Evolutionary conservation across 2,888 invertebrate genomes (phyloP).

Genomic region (Gymnosoma rotundatum): DNA sequence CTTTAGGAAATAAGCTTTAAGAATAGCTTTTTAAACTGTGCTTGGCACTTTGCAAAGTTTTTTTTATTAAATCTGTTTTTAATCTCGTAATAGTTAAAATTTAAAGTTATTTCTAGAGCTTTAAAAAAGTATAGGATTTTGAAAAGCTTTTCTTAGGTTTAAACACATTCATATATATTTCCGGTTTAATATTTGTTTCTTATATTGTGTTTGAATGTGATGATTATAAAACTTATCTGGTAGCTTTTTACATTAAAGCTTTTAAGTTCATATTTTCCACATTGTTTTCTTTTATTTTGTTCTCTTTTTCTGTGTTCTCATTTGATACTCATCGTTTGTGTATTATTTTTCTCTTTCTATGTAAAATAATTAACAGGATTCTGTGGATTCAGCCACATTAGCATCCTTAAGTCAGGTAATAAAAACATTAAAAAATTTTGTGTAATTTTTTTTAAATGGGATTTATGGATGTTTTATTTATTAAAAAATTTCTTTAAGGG

Average conservation of each 20-base stretch:
- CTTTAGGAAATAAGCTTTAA: too few species aligned
- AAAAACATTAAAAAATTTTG: slow-evolving; percentile 47
- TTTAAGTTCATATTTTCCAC: background rate
- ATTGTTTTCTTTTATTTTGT: background rate
- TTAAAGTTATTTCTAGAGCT: too few species aligned
- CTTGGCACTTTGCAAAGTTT: too few species aligned
- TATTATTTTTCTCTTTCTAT: slow-evolving; percentile 74
- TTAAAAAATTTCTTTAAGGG: background rate
- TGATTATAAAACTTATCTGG: background rate
- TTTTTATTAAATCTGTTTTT: too few species aligned
- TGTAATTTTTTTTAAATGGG: slow-evolving; percentile 14
- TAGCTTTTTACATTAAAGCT: slow-evolving; percentile 1
- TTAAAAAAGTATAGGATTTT: too few species aligned
- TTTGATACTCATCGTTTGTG: slow-evolving; percentile 64
- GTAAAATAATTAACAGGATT: slow-evolving; percentile 81
- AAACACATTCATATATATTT: too few species aligned
- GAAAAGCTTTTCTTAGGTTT: too few species aligned
- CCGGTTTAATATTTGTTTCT: too few species aligned
- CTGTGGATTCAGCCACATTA: slow-evolving; percentile 83
- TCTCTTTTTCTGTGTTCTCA: slow-evolving; percentile 8
- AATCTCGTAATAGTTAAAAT: too few species aligned
- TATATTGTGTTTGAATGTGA: background rate
- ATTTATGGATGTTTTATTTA: background rate
- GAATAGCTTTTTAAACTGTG: too few species aligned
- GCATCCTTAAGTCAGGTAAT: slow-evolving; percentile 83